Evolutionary conservation across 1,140 invertebrate species (phyloP), one percentile per base, ranked within the genome.

Genomic region (Dryas iulia): DNA sequence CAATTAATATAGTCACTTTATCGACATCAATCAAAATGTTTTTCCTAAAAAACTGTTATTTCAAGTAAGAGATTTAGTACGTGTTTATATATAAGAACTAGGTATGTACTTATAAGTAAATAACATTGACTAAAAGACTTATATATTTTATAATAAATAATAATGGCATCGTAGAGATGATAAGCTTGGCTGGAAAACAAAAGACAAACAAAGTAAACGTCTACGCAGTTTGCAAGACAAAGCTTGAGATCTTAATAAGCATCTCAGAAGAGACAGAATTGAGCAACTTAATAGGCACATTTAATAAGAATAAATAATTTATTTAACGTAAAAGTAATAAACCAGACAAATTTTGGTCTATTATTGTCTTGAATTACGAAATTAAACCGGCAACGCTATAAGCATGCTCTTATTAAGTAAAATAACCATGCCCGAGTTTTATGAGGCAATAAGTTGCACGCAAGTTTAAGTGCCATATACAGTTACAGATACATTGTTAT

Each of bases 401-500:
- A 66, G 62, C 64, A 63, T 47, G 65, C 81, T 81, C 72, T 70
- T 79, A 86, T 86, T 79, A 83, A 84, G 69, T 82, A 54, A 84
- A 84, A 82, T 82, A 76, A 75, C 56, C 72, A 69, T 73, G 72
- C 75, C 78, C 76, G 64, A 87, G 82, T 84, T 88, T 86, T 83
- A 86, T 85, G 72, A 65, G 78, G 77, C 73, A 69, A 79, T 90
- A 83, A 82, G 70, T 78, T 65, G 81, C 82, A 81, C 83, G 81
- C 81, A 79, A 72, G 65, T 62, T 26, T 61, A 21, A 62, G 33
- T 56, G 14, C 28, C 31, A 18, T 28, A 54, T 67, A 57, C 30
- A 31, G 59, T 52, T 71, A 74, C 73, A 71, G 70, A 65, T 78
- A 73, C 59, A 18, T 64, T 60, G 35, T 73, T 70, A 66, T 35